Conservation (phyloP, 2,797 vertebrate species). For the Schizopygopsis malacanthus region DNA sequence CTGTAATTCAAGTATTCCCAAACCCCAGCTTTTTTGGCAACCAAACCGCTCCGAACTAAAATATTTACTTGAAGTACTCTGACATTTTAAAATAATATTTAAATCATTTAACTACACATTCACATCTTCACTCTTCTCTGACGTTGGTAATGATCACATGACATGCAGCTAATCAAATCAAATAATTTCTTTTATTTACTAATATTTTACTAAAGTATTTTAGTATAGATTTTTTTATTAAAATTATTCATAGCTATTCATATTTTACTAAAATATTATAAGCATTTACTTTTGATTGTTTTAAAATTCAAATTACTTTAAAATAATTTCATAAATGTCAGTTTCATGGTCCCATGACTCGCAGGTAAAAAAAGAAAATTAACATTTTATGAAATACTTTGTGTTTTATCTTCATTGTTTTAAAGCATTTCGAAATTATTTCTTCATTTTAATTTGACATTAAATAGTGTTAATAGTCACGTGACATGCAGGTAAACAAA, state of each 20-base stretch:
- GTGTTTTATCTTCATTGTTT: neutral
- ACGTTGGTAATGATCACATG: neutral
- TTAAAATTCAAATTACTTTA: neutral
- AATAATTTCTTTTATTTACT: too few species aligned
- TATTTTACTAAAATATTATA: neutral
- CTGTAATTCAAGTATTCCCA: neutral
- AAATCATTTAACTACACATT: neutral
- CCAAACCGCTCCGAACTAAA: neutral
- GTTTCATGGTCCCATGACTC: too few species aligned
- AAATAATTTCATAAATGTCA: neutral
- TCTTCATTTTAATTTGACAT: neutral
- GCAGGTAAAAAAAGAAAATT: too few species aligned
- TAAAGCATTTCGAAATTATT: neutral
- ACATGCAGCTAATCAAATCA: neutral
- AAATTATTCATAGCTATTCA: neutral
- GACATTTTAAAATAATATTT: neutral
- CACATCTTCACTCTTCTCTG: neutral
- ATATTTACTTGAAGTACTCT: neutral
- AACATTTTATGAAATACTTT: too few species aligned
- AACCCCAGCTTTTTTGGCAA: neutral
- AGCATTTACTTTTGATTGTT: neutral
- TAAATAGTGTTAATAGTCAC: neutral
- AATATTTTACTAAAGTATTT: too few species aligned
- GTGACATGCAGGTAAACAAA: neutral
- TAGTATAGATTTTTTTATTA: too few species aligned